These are phyloP conservation scores for Eclectus roratus DNA, from an alignment of 2,113 vertebrate genomes.

Conservation along the genomic window DNA sequence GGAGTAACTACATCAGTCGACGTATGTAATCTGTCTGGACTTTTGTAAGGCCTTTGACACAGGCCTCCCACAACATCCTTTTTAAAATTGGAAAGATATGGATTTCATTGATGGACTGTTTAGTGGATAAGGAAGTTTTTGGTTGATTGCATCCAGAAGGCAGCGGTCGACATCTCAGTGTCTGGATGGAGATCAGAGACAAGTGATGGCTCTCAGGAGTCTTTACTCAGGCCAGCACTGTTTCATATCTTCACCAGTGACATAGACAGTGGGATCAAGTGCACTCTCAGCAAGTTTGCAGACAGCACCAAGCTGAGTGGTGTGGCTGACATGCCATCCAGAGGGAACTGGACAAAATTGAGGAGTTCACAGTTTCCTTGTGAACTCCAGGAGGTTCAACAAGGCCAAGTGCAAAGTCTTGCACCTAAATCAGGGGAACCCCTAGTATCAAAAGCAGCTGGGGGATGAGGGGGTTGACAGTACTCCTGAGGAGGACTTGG, in stretches of 20 bases:
- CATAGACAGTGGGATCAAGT: too few species aligned
- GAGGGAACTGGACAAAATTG: background rate
- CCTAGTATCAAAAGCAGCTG: background rate
- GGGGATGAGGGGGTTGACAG: background rate
- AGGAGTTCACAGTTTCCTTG: background rate
- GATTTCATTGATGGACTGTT: background rate
- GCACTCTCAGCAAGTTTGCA: background rate
- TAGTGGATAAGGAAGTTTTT: background rate
- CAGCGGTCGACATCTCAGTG: background rate
- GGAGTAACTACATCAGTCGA: background rate
- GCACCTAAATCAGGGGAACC: background rate
- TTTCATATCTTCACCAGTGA: background rate
- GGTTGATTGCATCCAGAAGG: background rate
- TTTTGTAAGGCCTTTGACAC: background rate
- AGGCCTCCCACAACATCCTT: too few species aligned
- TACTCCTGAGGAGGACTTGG: background rate
- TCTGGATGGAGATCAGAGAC: background rate
- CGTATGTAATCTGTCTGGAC: background rate
- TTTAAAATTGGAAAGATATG: background rate
- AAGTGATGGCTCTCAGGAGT: background rate
- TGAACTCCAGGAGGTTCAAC: background rate
- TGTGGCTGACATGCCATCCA: background rate
- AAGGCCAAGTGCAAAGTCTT: background rate
- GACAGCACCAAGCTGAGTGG: background rate
- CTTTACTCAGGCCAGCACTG: too few species aligned